phyloP scores from a whole-genome alignment of 64 coral and sea anemone species.

The Montipora foliosa region DNA sequence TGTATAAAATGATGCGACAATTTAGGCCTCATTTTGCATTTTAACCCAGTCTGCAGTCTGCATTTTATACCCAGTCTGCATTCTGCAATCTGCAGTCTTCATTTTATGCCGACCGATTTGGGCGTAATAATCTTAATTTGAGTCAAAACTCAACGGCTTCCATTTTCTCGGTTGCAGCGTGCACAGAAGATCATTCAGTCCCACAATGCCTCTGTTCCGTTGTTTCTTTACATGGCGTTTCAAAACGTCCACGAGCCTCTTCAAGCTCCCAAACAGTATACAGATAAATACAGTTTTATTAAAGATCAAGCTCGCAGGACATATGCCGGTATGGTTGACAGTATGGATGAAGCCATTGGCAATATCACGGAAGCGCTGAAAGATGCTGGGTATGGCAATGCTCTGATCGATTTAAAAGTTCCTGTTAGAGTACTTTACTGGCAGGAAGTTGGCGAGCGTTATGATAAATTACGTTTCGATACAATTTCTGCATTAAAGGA shows the following conservation, averaged over 20 bases:
- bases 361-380: constrained; percentile 24
- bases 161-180: constrained; percentile 10
- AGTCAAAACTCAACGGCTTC: too few relatives aligned
- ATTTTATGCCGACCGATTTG: too few relatives aligned
- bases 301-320: neutral
- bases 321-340: constrained; percentile 47
- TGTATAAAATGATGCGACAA: too few relatives aligned
- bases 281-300: constrained; percentile 53
- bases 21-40: too few relatives aligned
- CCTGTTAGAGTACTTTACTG: too few relatives aligned
- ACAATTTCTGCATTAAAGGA: too few relatives aligned
- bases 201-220: constrained; percentile 42
- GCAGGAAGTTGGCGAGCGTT: too few relatives aligned
- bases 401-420: neutral
- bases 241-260: constrained; percentile 67
- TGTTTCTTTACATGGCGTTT: constrained; percentile 69
- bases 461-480: too few relatives aligned
- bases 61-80: too few relatives aligned
- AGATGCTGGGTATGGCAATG: constrained; percentile 4
- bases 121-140: too few relatives aligned
- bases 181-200: constrained; percentile 21
- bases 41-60: too few relatives aligned
- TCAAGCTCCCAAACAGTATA: constrained; percentile 40
- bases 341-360: constrained; percentile 48
- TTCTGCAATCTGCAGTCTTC: too few relatives aligned